Conservation (phyloP, 2,888 invertebrate species). For the Mesorhabditis spiculigera region DNA sequence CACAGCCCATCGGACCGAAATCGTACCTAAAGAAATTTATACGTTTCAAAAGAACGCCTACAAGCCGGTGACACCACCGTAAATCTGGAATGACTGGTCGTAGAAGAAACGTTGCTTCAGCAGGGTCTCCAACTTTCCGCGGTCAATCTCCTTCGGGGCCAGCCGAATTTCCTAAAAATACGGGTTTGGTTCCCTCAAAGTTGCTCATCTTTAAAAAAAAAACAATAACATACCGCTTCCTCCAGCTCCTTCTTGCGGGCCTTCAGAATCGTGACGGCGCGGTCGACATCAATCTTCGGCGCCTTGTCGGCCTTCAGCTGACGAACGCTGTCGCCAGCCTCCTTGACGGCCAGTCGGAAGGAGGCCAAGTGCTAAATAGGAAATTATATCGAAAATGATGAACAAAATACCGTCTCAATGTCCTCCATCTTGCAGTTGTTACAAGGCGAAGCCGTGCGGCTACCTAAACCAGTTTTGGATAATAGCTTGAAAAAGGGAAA, state of each 20-base stretch:
- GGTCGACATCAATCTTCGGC: slow-evolving; percentile 85
- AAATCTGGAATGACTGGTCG: slow-evolving; percentile 98
- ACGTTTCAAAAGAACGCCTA: slow-evolving; percentile 15
- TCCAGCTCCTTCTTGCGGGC: slow-evolving; percentile 82
- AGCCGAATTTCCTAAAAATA: slow-evolving; percentile 72
- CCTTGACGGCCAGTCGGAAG: slow-evolving; percentile 79
- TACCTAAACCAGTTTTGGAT: too few species aligned
- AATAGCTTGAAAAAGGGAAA: too few species aligned
- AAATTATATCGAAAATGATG: not conserved
- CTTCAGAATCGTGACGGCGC: slow-evolving; percentile 89
- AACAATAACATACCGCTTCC: slow-evolving; percentile 68
- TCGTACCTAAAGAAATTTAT: slow-evolving; percentile 67
- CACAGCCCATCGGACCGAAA: slow-evolving; percentile 99
- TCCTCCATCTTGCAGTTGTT: too few species aligned
- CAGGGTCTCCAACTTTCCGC: slow-evolving; percentile 91
- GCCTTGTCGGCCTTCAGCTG: slow-evolving; percentile 77
- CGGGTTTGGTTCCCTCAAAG: not conserved
- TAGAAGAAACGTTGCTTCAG: slow-evolving; percentile 93
- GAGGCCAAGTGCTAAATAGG: slow-evolving; percentile 72
- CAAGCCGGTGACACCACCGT: slow-evolving; percentile 73
- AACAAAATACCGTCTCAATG: too few species aligned
- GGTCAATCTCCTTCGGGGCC: slow-evolving; percentile 67
- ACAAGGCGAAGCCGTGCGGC: too few species aligned
- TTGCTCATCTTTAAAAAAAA: slow-evolving; percentile 5
- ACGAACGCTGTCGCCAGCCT: slow-evolving; percentile 89